Percentiles rank a stretch among this genome's conserved stretches.
These are phyloP conservation scores for Microplitis manilae DNA, from an alignment of 2,888 invertebrate species.

Conservation along the genomic window DNA sequence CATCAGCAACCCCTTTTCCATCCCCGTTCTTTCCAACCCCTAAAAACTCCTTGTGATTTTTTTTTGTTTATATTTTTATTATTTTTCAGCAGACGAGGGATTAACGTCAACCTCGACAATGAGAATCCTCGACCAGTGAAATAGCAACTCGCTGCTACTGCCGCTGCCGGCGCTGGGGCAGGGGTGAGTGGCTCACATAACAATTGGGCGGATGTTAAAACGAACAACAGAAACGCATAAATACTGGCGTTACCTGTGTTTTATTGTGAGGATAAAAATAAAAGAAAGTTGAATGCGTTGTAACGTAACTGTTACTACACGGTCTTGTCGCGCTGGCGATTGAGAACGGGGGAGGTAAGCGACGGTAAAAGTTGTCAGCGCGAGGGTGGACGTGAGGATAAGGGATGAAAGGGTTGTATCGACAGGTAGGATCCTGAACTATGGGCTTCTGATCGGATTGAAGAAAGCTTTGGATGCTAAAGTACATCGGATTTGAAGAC, in stretches of 20 bases:
- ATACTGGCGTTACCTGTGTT: conserved; percentile 71
- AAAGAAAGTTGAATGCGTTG: conserved; percentile 36
- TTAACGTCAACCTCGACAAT: conserved; percentile 66
- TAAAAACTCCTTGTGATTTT: conserved; percentile 59
- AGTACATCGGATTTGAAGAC: conserved; percentile 8
- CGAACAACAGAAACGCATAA: conserved; percentile 63
- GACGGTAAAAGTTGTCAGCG: background rate
- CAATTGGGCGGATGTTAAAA: conserved; percentile 35
- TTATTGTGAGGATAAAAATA: conserved; percentile 61
- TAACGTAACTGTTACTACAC: background rate
- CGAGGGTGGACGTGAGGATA: conserved; percentile 35
- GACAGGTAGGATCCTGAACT: conserved; percentile 69
- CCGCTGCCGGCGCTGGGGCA: background rate
- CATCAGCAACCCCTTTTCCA: conserved; percentile 60
- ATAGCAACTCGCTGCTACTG: background rate
- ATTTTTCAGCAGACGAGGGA: conserved; percentile 57
- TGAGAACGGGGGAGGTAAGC: background rate
- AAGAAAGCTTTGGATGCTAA: background rate
- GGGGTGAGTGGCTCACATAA: conserved; percentile 30
- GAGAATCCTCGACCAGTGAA: conserved; percentile 42
- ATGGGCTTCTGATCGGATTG: conserved; percentile 50
- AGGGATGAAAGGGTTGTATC: conserved; percentile 56
- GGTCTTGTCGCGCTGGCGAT: background rate
- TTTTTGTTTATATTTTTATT: conserved; percentile 40
- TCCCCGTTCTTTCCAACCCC: conserved; percentile 42